Evolutionary conservation across 2,888 invertebrate species (phyloP), one percentile per base, ranked within the genome.

Genomic region (Tiliacea citrago): DNA sequence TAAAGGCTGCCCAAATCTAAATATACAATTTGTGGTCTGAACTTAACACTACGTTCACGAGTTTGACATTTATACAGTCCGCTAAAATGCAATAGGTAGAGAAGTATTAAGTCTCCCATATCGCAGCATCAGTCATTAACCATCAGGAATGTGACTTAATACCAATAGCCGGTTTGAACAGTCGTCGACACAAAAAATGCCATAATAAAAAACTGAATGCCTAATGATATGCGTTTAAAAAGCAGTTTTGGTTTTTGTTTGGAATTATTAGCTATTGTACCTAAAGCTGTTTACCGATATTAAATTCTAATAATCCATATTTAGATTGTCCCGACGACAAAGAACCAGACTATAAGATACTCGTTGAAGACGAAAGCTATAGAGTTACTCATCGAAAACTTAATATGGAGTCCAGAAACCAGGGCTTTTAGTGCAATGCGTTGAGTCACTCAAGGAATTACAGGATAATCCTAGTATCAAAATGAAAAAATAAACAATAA

Each of bases 161-260:
- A 21, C 45, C 69, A 77, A 82, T 68, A 85, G 69, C 82, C 86
- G 82, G 82, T 77, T 82, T 65, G 69, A 60, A 71, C 60, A 85
- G 78, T 53, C 66, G 72, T 24, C 67, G 62, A 57, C 66, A 77
- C 57, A 63, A 77, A 82, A 73, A 68, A 84, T 66, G 16, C 45
- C 35, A 66, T 47, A 47, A 21, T 47, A 82, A 85, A 84, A 82
- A 82, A 69, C 58, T 39, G 45, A 39, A 57, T 68, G 12, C 61
- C 21, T 66, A 63, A 65, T 67, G 61, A 2, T 67, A 35, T 79
- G 68, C 68, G 65, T 55, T 75, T 68, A 60, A 77, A 81, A 82
- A 69, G 10, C 66, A 53, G 69, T 73, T 49, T 16, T 21, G 45
- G n/a, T 62, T 81, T 68, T 81, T 69, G 13, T 10, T n/a, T 6